These are phyloP conservation scores for Eueides isabella DNA, from an alignment of 1,140 invertebrate species.

Conservation along the genomic window DNA sequence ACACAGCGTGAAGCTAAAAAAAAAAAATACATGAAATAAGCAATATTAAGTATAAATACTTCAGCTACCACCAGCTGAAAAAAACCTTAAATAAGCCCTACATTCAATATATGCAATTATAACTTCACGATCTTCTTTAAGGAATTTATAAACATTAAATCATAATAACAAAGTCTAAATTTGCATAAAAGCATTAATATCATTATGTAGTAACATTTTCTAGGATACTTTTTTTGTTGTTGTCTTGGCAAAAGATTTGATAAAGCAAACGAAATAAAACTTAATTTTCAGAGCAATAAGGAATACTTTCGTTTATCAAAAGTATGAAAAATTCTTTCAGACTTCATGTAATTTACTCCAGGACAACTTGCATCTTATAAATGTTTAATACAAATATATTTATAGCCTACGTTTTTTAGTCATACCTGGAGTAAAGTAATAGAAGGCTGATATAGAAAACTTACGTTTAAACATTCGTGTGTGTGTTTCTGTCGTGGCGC, in stretches of 20 bases:
- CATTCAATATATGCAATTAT: background rate
- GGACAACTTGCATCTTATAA: slow-evolving; percentile 26
- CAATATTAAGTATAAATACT: no score
- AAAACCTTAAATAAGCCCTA: no score
- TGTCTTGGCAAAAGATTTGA: slow-evolving; percentile 44
- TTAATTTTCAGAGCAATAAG: background rate
- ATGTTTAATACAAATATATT: slow-evolving; percentile 14
- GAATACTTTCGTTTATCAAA: background rate
- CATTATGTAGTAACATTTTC: slow-evolving; percentile 31
- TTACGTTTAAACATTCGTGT: no score
- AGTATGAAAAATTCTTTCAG: background rate
- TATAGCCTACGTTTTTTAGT: background rate
- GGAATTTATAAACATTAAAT: background rate
- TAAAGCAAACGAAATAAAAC: slow-evolving; percentile 22
- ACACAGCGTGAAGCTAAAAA: no score
- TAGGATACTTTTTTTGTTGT: slow-evolving; percentile 57
- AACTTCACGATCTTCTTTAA: background rate
- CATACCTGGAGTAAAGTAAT: background rate
- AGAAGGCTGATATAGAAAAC: background rate
- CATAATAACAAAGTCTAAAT: slow-evolving; percentile 21
- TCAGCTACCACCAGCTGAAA: no score
- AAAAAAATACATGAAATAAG: no score
- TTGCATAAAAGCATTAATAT: slow-evolving; percentile 31
- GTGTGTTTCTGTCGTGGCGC: no score
- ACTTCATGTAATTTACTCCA: background rate